Percentiles rank a stretch among this genome's conserved stretches.
Conservation (phyloP, 1,140 invertebrate genomes). For the Bombus impatiens region DNA sequence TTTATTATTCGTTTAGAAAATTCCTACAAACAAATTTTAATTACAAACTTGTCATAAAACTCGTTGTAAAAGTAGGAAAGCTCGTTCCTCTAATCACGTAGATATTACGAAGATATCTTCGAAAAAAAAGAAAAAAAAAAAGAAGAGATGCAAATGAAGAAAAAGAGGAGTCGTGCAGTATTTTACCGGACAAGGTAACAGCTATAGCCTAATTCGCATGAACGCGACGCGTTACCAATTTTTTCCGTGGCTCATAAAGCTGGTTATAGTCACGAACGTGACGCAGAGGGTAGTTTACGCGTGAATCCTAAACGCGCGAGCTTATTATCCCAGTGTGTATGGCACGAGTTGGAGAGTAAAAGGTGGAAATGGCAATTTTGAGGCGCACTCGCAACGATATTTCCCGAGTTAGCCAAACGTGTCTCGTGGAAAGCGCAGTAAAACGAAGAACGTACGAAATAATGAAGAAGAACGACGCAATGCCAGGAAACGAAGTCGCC, state of each 20-base stretch:
- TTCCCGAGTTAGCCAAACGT: conserved; percentile 12
- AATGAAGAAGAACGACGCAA: background rate
- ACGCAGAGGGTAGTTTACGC: conserved; percentile 7
- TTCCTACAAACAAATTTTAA: no score
- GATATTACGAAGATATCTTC: background rate
- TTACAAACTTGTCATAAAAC: no score
- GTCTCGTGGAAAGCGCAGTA: conserved; percentile 1
- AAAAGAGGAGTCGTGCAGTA: background rate
- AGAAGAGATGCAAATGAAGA: no score
- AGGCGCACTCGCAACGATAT: background rate
- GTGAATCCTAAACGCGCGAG: background rate
- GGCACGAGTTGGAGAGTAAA: no score
- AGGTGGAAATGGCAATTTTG: conserved; percentile 1
- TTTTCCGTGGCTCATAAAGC: conserved; percentile 7
- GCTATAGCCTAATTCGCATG: background rate
- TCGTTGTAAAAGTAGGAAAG: no score
- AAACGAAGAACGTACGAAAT: conserved; percentile 6
- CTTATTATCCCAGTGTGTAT: background rate
- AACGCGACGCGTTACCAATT: background rate
- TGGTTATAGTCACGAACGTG: background rate
- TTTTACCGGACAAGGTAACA: background rate
- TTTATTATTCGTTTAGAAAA: no score
- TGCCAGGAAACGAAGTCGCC: background rate
- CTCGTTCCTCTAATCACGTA: background rate
- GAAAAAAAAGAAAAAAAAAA: no score